Evolutionary conservation across 2,888 invertebrate species (phyloP).

Genomic region (Andricus curvator): DNA sequence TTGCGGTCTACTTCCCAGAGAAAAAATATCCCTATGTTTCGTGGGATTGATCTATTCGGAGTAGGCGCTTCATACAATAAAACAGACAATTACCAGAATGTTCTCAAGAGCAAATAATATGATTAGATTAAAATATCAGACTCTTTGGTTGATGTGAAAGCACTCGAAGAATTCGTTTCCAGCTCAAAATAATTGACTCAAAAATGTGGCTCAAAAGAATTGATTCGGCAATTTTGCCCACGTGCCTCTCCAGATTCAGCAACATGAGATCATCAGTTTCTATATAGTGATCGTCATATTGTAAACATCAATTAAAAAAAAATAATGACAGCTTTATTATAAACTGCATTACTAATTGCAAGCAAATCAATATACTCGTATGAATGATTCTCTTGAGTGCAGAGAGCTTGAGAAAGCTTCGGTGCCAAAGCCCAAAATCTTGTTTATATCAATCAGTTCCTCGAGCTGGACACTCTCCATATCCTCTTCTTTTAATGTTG

Average conservation of each 20-base stretch:
- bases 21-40: too few species aligned
- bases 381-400: neutral
- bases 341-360: neutral
- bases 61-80: too few species aligned
- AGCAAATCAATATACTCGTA: neutral
- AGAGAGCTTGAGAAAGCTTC: neutral
- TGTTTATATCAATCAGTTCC: conserved; percentile 17
- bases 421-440: neutral
- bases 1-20: too few species aligned
- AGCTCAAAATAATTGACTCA: neutral
- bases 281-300: neutral
- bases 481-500: conserved; percentile 32
- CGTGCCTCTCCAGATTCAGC: neutral
- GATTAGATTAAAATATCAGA: too few species aligned
- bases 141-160: too few species aligned
- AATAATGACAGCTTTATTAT: neutral
- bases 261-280: neutral
- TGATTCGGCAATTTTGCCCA: neutral
- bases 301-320: neutral
- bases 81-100: neutral
- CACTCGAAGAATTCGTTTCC: neutral
- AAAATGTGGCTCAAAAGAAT: neutral
- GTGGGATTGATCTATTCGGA: too few species aligned
- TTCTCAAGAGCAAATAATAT: neutral
- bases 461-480: conserved; percentile 15